Evolutionary conservation across 2,797 vertebrate species (phyloP).

Genomic region (Chromis chromis): DNA sequence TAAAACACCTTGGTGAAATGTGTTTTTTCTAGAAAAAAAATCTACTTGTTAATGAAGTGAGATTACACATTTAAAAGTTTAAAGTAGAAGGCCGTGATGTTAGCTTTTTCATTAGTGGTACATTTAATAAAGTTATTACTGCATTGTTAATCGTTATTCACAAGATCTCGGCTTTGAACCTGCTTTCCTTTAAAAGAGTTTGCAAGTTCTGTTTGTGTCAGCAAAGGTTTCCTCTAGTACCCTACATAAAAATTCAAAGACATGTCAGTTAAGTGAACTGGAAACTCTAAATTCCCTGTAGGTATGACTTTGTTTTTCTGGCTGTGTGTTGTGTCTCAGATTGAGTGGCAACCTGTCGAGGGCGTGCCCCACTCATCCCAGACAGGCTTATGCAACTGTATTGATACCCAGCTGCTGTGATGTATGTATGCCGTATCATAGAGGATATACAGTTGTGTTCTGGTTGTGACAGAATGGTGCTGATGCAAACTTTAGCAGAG

Average conservation of each 20-base stretch:
- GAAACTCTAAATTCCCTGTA: constrained; percentile 63
- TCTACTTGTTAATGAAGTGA: neutral
- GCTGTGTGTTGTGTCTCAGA: constrained; percentile 38
- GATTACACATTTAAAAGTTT: neutral
- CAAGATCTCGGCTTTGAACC: constrained; percentile 7
- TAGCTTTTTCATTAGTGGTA: too few relatives aligned
- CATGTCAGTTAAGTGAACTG: constrained; percentile 57
- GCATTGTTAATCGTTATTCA: constrained; percentile 4
- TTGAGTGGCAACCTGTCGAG: constrained; percentile 55
- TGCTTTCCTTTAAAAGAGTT: constrained; percentile 23
- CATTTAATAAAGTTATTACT: too few relatives aligned
- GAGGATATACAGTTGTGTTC: neutral
- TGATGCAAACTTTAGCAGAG: neutral
- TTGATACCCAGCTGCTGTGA: neutral
- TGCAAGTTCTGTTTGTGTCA: constrained; percentile 26
- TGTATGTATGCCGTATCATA: neutral
- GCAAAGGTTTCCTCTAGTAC: constrained; percentile 29
- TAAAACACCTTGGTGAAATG: too few relatives aligned
- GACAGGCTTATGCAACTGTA: constrained; percentile 2
- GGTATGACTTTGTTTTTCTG: constrained; percentile 60
- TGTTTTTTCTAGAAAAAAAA: neutral
- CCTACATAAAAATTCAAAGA: constrained; percentile 40
- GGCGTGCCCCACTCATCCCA: constrained; percentile 21
- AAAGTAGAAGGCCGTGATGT: too few relatives aligned
- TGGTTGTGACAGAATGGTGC: neutral